Base-by-base conservation (phyloP, 2,113 vertebrate genomes). In the Prietella phreatophila region DNA sequence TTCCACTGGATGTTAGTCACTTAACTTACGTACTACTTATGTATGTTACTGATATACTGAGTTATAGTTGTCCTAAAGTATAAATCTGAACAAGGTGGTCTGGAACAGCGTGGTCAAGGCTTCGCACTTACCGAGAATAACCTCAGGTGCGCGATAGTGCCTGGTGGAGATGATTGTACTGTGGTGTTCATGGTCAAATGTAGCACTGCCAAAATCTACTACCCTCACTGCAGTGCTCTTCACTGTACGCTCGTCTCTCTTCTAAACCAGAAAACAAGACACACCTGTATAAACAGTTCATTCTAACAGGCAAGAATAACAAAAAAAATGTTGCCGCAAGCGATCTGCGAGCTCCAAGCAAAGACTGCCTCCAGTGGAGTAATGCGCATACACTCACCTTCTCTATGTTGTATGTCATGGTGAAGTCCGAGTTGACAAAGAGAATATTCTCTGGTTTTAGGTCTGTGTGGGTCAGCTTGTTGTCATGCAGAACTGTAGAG, bases 361-460 rank as follows among this genome's bases (percentile, higher is more conserved):
- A 50, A 50, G 9, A 50, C 47, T 50, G 47, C 47, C 47, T 50
- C 47, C 9, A 50, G 47, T 50, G 10, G 1, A 10, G 47, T 8
- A 50, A 36, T 2, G 33, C 13, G 6, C 15, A 81, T 87, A 86
- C 61, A 73, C 90, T 94, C 93, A 99, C 98, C 98, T 99, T 99
- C 84, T 98, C 97, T 27, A 96, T 83, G 78, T 99, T 99, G 93
- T 99, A 99, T 53, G 96, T 95, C 82, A 98, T 94, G 20, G 97
- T 96, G 1, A 96, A 99, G 92, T 97, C 97, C 0, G 97, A 99
- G 94, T 96, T 97, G 90, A 99, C 96, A n/a, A 99, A 99, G 73
- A 99, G 96, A 93, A 99, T 99, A 90, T 99, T 99, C 92, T 99
- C 98, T 0, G 98, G 98, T 92, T 99, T 99, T 94, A 99, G 95